Base-by-base conservation (phyloP, 2,888 invertebrate species). In the Adelognathus sp. region DNA sequence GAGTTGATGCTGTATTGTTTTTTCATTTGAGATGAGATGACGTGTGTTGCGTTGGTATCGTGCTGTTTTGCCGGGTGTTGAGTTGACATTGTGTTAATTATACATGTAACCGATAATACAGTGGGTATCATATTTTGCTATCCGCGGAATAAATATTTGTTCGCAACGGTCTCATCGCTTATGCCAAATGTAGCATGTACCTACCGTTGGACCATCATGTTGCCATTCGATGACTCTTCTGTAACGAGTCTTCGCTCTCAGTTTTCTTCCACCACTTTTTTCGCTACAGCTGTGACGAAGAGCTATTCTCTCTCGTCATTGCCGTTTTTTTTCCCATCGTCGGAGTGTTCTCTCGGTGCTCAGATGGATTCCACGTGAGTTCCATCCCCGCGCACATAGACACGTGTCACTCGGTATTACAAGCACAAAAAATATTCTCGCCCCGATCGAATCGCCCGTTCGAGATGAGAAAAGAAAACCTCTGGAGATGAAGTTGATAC, bases 251-350 rank as follows among this genome's bases (percentile, higher is more conserved):
- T 21, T 11, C 27, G 9, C 46, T 18, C 21, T 46, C 46, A 3
- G 1, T 31, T 50, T 9, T 14, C 9, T 50, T 54, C 14, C 11
- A 7, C 24, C 9, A 27, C 18, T 41, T 29, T 14, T 16, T n/a
- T 41, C 52, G 21, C 31, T 27, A 27, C 7, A 1, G 11, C 9
- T 5, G 31, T 29, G 14, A 63, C 36, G 72, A 71, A 63, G 56
- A 36, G 9, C 33, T 61, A 67, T 75, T 70, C 29, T 41, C 27
- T 70, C 60, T 14, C 31, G 41, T 64, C 64, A 66, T 79, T 64
- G 41, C 63, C 54, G 46, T 67, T 71, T 36, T 52, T 52, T 71
- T 61, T n/a, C n/a, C n/a, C 11, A 27, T 27, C 50, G 52, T 3
- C 14, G 46, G n/a, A 44, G 27, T 33, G 36, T 31, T n/a, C 44